Conservation (phyloP, 1,140 invertebrate species). For the Ips typographus region DNA sequence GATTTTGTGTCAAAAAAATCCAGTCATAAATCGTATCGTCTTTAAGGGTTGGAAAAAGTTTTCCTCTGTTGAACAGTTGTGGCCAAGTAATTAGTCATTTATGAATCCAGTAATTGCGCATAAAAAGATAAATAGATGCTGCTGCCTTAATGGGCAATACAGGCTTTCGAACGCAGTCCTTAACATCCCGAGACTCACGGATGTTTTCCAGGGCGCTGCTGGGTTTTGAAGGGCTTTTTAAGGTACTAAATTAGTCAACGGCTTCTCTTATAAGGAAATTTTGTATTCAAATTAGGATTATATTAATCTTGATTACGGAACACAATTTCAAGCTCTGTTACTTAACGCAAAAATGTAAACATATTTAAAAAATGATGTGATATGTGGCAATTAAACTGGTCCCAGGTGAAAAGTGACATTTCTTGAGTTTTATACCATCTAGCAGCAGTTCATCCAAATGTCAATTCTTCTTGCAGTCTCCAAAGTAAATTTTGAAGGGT, state of each 20-base stretch:
- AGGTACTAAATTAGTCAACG: conserved; percentile 49
- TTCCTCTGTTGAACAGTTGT: conserved; percentile 47
- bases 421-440: too few species aligned
- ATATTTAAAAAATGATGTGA: too few species aligned
- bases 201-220: conserved; percentile 25
- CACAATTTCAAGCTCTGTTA: not conserved
- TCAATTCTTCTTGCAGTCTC: too few species aligned
- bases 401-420: too few species aligned
- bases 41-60: conserved; percentile 46
- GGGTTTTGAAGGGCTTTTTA: conserved; percentile 43
- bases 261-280: conserved; percentile 39
- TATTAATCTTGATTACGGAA: conserved; percentile 36
- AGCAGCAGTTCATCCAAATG: too few species aligned
- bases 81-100: conserved; percentile 52
- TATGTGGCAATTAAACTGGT: too few species aligned
- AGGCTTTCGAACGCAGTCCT: conserved; percentile 35
- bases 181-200: conserved; percentile 32
- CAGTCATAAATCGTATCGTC: conserved; percentile 39
- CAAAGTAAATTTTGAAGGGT: too few species aligned
- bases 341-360: too few species aligned
- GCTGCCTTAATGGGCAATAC: conserved; percentile 42
- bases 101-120: conserved; percentile 53
- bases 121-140: conserved; percentile 54
- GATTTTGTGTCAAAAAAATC: conserved; percentile 14
- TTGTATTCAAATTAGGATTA: conserved; percentile 47